phyloP scores from a whole-genome alignment of 2,113 vertebrate genomes.

The Origma solitaria region DNA sequence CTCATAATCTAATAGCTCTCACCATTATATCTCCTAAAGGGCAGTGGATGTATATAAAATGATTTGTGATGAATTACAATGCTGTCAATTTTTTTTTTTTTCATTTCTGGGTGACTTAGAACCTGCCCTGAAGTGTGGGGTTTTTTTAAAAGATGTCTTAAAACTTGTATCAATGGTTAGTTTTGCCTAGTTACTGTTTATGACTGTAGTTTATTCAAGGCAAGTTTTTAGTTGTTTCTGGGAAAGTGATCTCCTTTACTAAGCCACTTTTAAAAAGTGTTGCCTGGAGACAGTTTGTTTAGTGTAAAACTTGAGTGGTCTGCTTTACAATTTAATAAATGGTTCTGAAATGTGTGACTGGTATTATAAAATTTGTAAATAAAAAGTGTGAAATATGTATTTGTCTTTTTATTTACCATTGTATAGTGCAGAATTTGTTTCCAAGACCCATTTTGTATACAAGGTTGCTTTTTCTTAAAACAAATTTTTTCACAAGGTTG shows the following conservation, averaged over 20 bases:
- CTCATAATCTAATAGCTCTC: constrained; percentile 44
- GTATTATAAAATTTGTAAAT: constrained; percentile 93
- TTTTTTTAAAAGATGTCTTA: constrained; percentile 56
- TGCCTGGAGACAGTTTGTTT: constrained; percentile 78
- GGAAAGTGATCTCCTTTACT: constrained; percentile 75
- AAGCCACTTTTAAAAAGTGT: constrained; percentile 77
- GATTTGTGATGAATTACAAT: constrained; percentile 48
- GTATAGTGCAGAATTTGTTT: constrained; percentile 83
- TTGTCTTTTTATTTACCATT: constrained; percentile 99
- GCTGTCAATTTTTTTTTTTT: constrained; percentile 58
- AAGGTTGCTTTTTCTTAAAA: constrained; percentile 28
- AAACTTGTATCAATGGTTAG: constrained; percentile 73
- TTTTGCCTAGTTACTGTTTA: constrained; percentile 72
- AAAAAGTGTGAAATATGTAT: constrained; percentile 99
- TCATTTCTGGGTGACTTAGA: constrained; percentile 52
- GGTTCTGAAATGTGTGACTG: constrained; percentile 95
- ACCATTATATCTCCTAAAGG: constrained; percentile 57
- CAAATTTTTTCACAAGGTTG: constrained; percentile 67
- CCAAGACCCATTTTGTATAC: constrained; percentile 67
- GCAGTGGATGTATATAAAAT: constrained; percentile 48
- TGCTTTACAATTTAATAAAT: constrained; percentile 77
- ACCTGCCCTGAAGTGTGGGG: constrained; percentile 62
- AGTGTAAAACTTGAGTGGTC: constrained; percentile 83
- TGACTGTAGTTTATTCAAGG: constrained; percentile 65
- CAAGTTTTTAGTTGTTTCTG: constrained; percentile 71